phyloP scores from a whole-genome alignment of 2,797 vertebrate genomes.

The Danio kyathit region DNA sequence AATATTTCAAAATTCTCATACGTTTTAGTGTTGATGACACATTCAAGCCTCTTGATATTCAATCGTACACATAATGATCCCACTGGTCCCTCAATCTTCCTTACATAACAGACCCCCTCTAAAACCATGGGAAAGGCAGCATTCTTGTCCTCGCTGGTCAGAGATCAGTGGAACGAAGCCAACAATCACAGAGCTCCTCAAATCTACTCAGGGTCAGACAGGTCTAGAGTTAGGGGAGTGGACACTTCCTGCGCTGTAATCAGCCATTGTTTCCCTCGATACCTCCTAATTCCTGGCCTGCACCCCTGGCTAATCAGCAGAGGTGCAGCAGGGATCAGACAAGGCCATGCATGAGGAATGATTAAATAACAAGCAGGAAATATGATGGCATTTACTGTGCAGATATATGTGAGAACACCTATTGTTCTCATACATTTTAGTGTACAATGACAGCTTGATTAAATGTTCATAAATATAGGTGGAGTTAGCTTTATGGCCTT shows the following conservation, averaged over 20 bases:
- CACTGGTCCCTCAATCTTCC: slow-evolving; percentile 21
- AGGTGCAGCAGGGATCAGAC: slow-evolving; percentile 26
- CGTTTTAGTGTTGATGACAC: slow-evolving; percentile 26
- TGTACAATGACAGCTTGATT: slow-evolving; percentile 23
- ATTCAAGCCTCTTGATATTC: slow-evolving; percentile 17
- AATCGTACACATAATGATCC: slow-evolving; percentile 43
- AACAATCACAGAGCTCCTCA: slow-evolving; percentile 60
- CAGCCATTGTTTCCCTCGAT: slow-evolving; percentile 55
- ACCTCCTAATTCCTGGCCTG: slow-evolving; percentile 44
- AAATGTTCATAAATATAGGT: slow-evolving; percentile 42
- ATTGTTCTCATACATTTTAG: slow-evolving; percentile 47
- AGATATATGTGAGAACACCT: slow-evolving; percentile 18
- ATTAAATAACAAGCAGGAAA: slow-evolving; percentile 19
- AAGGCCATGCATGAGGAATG: slow-evolving; percentile 9
- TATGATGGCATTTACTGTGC: not conserved
- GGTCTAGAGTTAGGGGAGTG: slow-evolving; percentile 58
- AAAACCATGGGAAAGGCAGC: slow-evolving; percentile 53
- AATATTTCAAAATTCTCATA: slow-evolving; percentile 39
- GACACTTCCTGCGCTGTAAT: slow-evolving; percentile 59
- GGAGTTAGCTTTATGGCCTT: slow-evolving; percentile 37
- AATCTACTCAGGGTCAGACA: slow-evolving; percentile 53
- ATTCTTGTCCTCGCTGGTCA: slow-evolving; percentile 37
- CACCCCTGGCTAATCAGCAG: slow-evolving; percentile 46
- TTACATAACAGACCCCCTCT: slow-evolving; percentile 50
- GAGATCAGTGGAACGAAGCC: slow-evolving; percentile 47